Conservation (phyloP, 2,797 vertebrate species). For the Calcarius lapponicus region DNA sequence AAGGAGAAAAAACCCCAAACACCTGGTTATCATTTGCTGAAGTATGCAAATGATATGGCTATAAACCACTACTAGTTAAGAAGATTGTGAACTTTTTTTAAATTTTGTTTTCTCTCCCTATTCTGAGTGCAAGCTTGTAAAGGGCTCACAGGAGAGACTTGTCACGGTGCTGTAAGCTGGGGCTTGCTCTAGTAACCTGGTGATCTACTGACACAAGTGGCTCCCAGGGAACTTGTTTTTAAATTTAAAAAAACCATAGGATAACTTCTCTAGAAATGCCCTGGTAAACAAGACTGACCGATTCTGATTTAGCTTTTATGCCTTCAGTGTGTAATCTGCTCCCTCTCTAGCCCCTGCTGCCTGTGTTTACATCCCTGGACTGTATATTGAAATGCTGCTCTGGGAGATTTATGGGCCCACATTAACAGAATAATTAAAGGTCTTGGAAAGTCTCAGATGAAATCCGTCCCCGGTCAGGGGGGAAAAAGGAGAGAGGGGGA, state of each 20-base stretch:
- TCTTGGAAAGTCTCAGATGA: not conserved
- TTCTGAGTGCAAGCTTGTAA: not conserved
- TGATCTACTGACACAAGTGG: not conserved
- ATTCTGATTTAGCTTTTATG: not conserved
- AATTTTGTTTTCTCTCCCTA: not conserved
- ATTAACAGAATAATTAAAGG: constrained; percentile 51
- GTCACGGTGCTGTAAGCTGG: not conserved
- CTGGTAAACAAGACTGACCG: not conserved
- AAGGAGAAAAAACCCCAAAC: not conserved
- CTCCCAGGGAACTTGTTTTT: not conserved
- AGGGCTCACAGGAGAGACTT: not conserved
- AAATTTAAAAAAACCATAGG: not conserved
- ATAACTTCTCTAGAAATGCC: not conserved
- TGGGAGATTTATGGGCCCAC: constrained; percentile 5
- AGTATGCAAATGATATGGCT: not conserved
- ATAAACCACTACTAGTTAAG: not conserved
- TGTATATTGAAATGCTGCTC: constrained; percentile 5
- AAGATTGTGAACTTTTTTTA: not conserved
- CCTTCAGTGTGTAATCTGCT: not conserved
- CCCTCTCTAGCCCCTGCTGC: not conserved
- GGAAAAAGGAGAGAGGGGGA: not conserved
- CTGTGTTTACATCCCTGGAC: not conserved
- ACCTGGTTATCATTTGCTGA: not conserved
- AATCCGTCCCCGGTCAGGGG: not conserved
- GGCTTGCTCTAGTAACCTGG: not conserved